Conservation (phyloP, 2,888 invertebrate genomes). For the Acleris sparsana region DNA sequence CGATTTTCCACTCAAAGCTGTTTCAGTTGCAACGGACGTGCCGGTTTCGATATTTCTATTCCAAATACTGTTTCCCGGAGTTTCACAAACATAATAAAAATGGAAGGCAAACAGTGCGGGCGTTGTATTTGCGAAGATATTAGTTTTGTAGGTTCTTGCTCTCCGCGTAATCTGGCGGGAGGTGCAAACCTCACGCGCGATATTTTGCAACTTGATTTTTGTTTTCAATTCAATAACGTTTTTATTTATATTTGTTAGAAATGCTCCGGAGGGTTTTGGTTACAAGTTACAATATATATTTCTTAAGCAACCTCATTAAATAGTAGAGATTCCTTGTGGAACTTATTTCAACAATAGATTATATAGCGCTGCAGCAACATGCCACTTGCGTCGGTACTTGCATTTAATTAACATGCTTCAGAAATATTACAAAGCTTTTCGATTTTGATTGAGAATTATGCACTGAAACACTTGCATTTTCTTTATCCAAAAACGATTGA, state of each 20-base stretch:
- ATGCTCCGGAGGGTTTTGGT: not conserved
- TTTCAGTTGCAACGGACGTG: constrained; percentile 56
- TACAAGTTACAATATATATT: no score
- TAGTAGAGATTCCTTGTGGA: no score
- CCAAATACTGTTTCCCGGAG: constrained; percentile 59
- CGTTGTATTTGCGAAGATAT: constrained; percentile 73
- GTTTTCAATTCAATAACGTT: constrained; percentile 41
- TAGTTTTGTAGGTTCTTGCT: constrained; percentile 69
- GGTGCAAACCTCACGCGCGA: constrained; percentile 69
- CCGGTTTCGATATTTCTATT: constrained; percentile 55
- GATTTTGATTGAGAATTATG: no score
- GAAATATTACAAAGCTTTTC: no score
- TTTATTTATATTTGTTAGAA: constrained; percentile 6
- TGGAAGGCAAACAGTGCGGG: constrained; percentile 72
- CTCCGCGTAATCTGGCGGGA: constrained; percentile 73
- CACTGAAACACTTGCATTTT: no score
- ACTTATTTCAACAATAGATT: no score
- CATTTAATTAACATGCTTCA: no score
- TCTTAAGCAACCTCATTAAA: no score
- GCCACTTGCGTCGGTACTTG: no score
- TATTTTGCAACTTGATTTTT: constrained; percentile 74
- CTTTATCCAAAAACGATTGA: no score
- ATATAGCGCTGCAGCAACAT: no score
- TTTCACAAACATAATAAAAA: constrained; percentile 75
- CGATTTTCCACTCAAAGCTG: constrained; percentile 43